Conservation (phyloP, 2,113 vertebrate genomes). For the Ancistrus triradiatus region DNA sequence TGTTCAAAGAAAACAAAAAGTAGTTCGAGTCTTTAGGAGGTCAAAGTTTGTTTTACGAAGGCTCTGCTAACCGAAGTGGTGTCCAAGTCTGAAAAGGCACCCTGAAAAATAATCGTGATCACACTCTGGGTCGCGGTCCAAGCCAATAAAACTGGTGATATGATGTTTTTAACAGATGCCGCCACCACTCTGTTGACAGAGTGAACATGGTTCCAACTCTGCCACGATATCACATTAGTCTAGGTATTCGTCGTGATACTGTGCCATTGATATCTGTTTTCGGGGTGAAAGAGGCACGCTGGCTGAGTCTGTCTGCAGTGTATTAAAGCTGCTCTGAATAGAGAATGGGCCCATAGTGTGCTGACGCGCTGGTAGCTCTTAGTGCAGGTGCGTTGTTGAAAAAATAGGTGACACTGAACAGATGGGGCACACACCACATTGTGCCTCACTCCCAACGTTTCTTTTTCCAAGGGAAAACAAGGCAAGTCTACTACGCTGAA, state of each 20-base stretch:
- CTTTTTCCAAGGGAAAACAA: no score
- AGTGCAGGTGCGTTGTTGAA: slow-evolving; percentile 4
- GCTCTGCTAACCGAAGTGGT: no score
- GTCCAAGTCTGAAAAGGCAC: no score
- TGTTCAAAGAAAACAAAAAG: no score
- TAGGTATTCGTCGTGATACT: slow-evolving; percentile 15
- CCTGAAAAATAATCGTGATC: no score
- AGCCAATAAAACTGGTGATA: no score
- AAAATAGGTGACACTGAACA: not conserved
- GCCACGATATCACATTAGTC: slow-evolving; percentile 8
- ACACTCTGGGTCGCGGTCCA: no score
- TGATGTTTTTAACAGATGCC: no score
- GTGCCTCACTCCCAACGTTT: not conserved
- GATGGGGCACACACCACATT: not conserved
- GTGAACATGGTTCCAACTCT: not conserved
- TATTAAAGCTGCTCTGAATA: not conserved
- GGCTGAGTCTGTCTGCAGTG: not conserved
- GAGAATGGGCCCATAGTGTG: not conserved
- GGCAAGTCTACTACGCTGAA: no score
- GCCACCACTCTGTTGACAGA: no score
- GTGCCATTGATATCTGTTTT: slow-evolving; percentile 1
- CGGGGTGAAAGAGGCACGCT: not conserved
- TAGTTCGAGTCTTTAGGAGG: no score
- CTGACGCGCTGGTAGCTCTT: not conserved
- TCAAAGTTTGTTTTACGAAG: no score